A percentile compares a stretch with the other conserved stretches of the same genome.
Evolutionary conservation across 2,888 invertebrate genomes (phyloP).

Genomic region (Eristalis arbustorum): DNA sequence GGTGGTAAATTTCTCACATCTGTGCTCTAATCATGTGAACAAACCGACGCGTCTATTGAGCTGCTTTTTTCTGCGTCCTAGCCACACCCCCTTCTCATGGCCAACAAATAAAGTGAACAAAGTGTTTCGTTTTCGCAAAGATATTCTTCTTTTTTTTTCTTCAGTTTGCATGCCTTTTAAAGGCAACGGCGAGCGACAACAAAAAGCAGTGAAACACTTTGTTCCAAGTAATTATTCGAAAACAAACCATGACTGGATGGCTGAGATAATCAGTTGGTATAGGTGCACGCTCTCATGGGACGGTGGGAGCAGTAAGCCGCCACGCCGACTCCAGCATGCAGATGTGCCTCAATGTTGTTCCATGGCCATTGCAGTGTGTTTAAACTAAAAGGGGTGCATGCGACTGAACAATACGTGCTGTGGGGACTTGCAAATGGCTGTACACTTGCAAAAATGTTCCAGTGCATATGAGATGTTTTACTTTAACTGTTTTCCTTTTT

Average conservation of each 20-base stretch:
- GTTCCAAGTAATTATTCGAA: constrained; percentile 71
- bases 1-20: constrained; percentile 49
- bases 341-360: background rate
- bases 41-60: constrained; percentile 71
- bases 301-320: background rate
- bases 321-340: background rate
- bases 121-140: background rate
- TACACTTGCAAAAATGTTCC: background rate
- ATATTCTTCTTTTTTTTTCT: background rate
- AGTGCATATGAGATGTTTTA: no score
- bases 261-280: constrained; percentile 28
- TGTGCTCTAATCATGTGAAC: constrained; percentile 70
- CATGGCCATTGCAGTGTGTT: constrained; percentile 2
- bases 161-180: constrained; percentile 1
- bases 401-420: constrained; percentile 6
- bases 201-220: constrained; percentile 71
- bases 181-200: constrained; percentile 8
- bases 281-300: constrained; percentile 2
- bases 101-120: background rate
- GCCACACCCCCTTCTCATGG: background rate
- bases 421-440: background rate
- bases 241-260: constrained; percentile 40
- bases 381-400: background rate
- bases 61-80: constrained; percentile 17
- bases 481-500: no score